Base-by-base conservation (phyloP, 2,797 vertebrate genomes). In the Neosilurus hyrtlii region DNA sequence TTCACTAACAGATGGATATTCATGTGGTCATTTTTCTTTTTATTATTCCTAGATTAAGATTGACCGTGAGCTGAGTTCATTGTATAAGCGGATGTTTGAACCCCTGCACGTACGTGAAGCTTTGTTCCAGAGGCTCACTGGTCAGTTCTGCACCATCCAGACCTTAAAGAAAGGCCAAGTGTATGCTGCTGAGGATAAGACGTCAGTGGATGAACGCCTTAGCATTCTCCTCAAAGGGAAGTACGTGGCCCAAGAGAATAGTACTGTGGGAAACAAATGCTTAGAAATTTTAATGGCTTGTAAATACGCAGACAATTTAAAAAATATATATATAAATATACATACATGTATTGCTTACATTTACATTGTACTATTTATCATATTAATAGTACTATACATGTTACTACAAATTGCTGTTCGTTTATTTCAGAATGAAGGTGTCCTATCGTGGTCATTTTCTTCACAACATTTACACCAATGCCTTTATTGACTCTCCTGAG, bases 401-500 rank as follows among this genome's bases (percentile, higher is more conserved):
- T 43, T 43, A 43, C 43, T 5, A 43, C 4, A 43, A 43, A 30
- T 30, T 30, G 2, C 57, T 82, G 12, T 81, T 20, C 20, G 51
- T 83, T 75, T 73, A 8, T 76, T 90, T 89, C 94, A 99, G 98
- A 94, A 97, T 99, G 98, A 99, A 96, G 93, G 98, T 99, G n/a
- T 98, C 97, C 49, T 99, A 99, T 86, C 93, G 96, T 87, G 96
- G 97, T 1, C 97, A 99, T 93, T 99, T 99, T 90, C 96, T 99
- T 89, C 98, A 99, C 93, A 99, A 99, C 91, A 99, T 99, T 94
- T 98, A 99, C 90, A 94, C 96, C 85, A 98, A 97, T 90, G 95
- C 97, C 88, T 99, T 99, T 92, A 96, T 99, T 86, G 98, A 99
- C 93, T 99, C 98, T 80, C 98, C 98, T 65, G 98, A 99, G 93